Evolutionary conservation across 1,140 invertebrate genomes (phyloP).

Genomic region (Pseudobourletiella spinata): DNA sequence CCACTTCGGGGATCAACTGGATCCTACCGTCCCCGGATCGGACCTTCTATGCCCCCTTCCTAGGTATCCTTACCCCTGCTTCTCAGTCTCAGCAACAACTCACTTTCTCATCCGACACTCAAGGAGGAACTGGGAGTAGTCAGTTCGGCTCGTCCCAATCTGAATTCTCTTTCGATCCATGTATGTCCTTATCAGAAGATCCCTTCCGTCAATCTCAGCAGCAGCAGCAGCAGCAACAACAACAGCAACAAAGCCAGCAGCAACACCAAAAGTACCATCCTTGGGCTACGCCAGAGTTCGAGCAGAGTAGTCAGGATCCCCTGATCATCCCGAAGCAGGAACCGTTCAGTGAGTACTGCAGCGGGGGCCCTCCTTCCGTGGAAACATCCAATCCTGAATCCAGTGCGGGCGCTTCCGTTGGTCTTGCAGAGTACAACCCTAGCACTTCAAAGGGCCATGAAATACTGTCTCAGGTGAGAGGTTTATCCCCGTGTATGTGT

Average conservation of each 20-base stretch:
- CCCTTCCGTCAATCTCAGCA: conserved; percentile 28
- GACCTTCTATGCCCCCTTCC: conserved; percentile 50
- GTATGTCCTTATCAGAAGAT: conserved; percentile 37
- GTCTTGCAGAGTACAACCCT: conserved; percentile 84
- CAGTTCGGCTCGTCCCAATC: conserved; percentile 32
- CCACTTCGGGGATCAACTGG: conserved; percentile 42
- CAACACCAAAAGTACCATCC: conserved; percentile 35
- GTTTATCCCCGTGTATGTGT: too few relatives aligned
- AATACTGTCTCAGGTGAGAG: conserved; percentile 71
- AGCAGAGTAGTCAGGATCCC: conserved; percentile 23
- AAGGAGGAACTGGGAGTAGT: conserved; percentile 29
- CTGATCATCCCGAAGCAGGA: conserved; percentile 65
- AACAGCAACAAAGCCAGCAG: conserved; percentile 31
- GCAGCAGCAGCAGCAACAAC: conserved; percentile 32
- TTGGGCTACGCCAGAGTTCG: conserved; percentile 34
- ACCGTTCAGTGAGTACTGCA: conserved; percentile 48
- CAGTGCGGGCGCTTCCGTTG: conserved; percentile 45
- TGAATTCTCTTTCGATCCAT: conserved; percentile 33
- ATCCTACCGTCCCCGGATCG: conserved; percentile 54
- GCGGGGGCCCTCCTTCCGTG: conserved; percentile 39
- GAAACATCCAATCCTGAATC: conserved; percentile 39
- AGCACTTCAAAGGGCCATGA: conserved; percentile 91
- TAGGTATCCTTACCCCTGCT: conserved; percentile 43
- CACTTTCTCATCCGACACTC: conserved; percentile 34
- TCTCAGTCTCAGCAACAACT: conserved; percentile 40